Evolutionary conservation across 2,113 vertebrate species (phyloP).

Genomic region (Corapipo altera): DNA sequence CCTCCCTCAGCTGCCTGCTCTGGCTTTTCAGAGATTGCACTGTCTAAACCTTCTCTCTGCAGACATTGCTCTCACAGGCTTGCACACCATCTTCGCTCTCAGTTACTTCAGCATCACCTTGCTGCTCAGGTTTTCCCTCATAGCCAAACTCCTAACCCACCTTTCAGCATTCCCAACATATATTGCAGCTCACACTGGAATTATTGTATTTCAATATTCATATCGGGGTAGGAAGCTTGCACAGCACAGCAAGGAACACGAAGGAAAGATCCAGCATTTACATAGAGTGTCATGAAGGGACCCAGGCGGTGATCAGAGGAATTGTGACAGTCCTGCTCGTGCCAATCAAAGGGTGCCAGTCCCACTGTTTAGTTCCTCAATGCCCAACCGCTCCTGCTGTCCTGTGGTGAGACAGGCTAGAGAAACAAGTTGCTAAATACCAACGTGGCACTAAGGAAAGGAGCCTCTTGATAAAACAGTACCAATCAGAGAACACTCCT

Average conservation of each 20-base stretch:
- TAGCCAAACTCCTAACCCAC: too few relatives aligned
- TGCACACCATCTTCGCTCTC: too few relatives aligned
- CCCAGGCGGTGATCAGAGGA: neutral
- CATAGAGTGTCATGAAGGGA: neutral
- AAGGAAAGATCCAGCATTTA: neutral
- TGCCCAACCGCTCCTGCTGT: neutral
- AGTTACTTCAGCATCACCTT: too few relatives aligned
- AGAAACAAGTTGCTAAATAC: neutral
- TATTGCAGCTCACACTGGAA: too few relatives aligned
- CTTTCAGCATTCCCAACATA: too few relatives aligned
- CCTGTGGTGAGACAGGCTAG: neutral
- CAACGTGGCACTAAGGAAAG: neutral
- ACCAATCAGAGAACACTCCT: neutral
- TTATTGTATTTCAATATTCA: too few relatives aligned
- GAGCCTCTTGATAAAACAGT: neutral
- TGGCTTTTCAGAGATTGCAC: neutral
- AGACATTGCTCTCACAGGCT: neutral
- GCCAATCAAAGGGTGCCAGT: neutral
- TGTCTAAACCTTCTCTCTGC: neutral
- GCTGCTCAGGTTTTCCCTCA: too few relatives aligned
- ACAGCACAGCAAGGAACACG: fast-evolving
- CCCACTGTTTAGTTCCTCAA: neutral
- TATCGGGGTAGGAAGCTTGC: too few relatives aligned
- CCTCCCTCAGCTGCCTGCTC: neutral
- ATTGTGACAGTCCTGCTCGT: neutral